Conservation (phyloP, 2,113 vertebrate genomes). For the Protobothrops flavoviridis region DNA sequence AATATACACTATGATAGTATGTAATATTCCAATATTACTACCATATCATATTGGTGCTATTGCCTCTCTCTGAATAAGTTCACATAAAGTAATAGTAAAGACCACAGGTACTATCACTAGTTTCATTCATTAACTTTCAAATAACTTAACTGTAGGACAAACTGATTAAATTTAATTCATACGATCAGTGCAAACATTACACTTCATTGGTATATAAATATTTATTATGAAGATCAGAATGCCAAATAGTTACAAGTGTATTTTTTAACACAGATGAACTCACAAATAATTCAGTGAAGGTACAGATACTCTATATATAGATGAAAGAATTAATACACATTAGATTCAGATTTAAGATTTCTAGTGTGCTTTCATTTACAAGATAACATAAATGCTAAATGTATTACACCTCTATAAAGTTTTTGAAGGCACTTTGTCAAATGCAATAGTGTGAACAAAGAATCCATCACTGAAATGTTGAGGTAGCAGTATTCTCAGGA, state of each 20-base stretch:
- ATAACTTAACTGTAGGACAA: background rate
- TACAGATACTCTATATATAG: slow-evolving; percentile 31
- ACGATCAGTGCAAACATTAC: background rate
- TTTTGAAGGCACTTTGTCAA: background rate
- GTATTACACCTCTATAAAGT: background rate
- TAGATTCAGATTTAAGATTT: slow-evolving; percentile 6
- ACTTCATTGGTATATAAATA: background rate
- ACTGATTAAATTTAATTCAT: background rate
- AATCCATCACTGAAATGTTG: background rate
- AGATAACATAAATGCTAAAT: background rate
- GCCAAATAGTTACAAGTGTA: background rate
- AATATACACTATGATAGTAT: background rate
- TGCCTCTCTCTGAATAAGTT: background rate
- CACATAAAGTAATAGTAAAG: background rate
- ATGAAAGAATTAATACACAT: slow-evolving; percentile 30
- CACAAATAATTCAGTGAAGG: slow-evolving; percentile 48
- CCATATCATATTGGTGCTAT: background rate
- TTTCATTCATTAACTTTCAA: background rate
- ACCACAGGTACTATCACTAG: background rate
- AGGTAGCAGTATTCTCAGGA: background rate
- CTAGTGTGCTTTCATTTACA: slow-evolving; percentile 14
- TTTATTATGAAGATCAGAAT: slow-evolving; percentile 18
- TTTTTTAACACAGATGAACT: background rate
- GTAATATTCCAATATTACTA: background rate
- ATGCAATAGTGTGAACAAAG: background rate